phyloP scores from a whole-genome alignment of 2,797 vertebrate genomes.

The Manis javanica region DNA sequence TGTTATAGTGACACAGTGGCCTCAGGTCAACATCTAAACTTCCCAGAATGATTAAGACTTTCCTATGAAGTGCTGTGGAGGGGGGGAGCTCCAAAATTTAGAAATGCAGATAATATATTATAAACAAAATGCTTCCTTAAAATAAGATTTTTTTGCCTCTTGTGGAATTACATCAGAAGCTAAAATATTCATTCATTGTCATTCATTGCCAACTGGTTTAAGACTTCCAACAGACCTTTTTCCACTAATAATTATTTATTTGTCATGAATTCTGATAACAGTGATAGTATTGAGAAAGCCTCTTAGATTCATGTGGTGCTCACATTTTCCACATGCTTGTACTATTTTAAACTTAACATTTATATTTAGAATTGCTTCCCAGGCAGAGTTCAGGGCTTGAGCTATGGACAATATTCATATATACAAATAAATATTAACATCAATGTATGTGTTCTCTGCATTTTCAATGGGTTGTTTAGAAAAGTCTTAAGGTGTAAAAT shows the following conservation, averaged over 20 bases:
- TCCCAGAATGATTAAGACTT: constrained; percentile 28
- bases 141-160: not conserved
- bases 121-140: not conserved
- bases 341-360: not conserved
- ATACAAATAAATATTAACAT: not conserved
- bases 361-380: constrained; percentile 54
- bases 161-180: not conserved
- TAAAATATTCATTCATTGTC: not conserved
- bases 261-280: constrained; percentile 4
- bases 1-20: not conserved
- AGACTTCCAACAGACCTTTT: not conserved
- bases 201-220: not conserved
- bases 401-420: not conserved
- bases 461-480: constrained; percentile 16
- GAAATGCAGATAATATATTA: not conserved
- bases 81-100: not conserved
- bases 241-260: not conserved
- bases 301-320: not conserved
- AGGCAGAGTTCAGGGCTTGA: constrained; percentile 41
- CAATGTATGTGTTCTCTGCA: not conserved
- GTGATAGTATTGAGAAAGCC: not conserved
- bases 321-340: not conserved
- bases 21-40: not conserved
- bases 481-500: constrained; percentile 4
- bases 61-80: not conserved